These are phyloP conservation scores for Nephotettix cincticeps DNA, from an alignment of 1,140 invertebrate species.

Conservation along the genomic window DNA sequence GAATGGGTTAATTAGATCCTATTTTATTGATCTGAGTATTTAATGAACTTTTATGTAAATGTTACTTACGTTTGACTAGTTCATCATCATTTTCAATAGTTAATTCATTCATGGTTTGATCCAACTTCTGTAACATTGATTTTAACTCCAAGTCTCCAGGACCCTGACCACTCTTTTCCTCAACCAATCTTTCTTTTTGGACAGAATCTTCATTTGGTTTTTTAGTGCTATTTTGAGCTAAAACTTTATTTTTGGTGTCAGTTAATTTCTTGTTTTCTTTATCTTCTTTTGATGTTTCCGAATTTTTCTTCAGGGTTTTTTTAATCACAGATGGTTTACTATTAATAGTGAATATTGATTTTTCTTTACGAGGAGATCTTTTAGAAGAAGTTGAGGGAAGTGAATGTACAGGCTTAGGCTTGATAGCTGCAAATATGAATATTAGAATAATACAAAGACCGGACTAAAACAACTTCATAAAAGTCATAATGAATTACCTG, in stretches of 20 bases:
- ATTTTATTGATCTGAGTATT: too few relatives aligned
- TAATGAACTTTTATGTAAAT: too few relatives aligned
- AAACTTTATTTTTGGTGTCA: background rate
- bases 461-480: too few relatives aligned
- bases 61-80: background rate
- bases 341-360: background rate
- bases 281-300: background rate
- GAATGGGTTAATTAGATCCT: too few relatives aligned
- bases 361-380: background rate
- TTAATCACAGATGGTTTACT: background rate
- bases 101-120: background rate
- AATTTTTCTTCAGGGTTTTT: too few relatives aligned
- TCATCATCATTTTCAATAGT: background rate
- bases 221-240: background rate
- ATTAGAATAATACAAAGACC: too few relatives aligned
- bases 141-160: background rate
- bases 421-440: background rate
- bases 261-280: constrained; percentile 6
- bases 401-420: background rate
- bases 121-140: background rate
- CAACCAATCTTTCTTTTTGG: background rate
- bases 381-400: background rate
- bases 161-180: background rate
- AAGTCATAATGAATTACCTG: too few relatives aligned
- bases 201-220: background rate